phyloP scores from a whole-genome alignment of 2,113 vertebrate genomes.

The Papio anubis region DNA sequence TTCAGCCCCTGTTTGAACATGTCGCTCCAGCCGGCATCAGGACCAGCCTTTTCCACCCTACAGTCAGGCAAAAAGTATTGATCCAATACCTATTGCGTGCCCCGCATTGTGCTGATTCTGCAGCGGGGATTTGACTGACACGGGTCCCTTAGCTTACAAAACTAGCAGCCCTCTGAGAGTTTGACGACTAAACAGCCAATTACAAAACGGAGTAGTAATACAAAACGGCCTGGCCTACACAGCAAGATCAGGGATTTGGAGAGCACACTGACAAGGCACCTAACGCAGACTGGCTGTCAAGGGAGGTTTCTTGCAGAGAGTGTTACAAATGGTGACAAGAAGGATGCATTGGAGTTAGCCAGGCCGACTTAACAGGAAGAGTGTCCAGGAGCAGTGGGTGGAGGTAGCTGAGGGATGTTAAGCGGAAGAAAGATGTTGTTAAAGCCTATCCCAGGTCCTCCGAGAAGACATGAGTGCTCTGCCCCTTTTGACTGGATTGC shows the following conservation, averaged over 20 bases:
- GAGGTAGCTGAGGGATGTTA: not conserved
- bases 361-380: not conserved
- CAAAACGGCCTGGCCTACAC: not conserved
- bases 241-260: not conserved
- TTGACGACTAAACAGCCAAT: not conserved
- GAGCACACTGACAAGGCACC: not conserved
- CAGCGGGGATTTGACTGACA: conserved; percentile 34
- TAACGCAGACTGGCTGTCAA: not conserved
- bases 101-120: conserved; percentile 17
- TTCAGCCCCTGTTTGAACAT: not conserved
- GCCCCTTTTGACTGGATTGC: not conserved
- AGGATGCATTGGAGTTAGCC: not conserved
- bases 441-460: conserved; percentile 5
- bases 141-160: conserved; percentile 2
- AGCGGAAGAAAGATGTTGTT: conserved; percentile 25
- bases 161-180: not conserved
- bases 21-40: not conserved
- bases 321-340: not conserved
- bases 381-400: not conserved
- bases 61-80: not conserved
- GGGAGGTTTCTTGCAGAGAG: not conserved
- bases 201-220: conserved; percentile 6
- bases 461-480: not conserved
- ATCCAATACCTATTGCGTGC: not conserved
- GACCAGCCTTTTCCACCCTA: not conserved